Evolutionary conservation across 2,888 invertebrate genomes (phyloP), one percentile per base, ranked within the genome.

Genomic region (Thumatha senex): DNA sequence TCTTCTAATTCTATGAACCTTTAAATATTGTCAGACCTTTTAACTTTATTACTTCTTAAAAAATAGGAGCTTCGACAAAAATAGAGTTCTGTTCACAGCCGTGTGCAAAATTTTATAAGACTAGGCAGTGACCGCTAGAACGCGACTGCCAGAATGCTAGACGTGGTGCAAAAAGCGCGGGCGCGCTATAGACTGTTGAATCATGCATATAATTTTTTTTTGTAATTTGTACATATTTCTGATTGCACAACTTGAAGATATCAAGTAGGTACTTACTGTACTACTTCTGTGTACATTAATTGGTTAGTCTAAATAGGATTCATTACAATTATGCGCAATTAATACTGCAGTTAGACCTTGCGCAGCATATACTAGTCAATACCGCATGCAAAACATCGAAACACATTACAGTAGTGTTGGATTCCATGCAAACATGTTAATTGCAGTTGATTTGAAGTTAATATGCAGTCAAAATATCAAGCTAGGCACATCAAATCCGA

Each of bases 151-250:
- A 24, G 18, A 24, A 24, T 24, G 18, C 18, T 24, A 24, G 5
- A 2, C 18, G 18, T 5, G 18, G 18, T 4, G 3, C 2, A 24
- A 24, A 4, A 5, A 4, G 18, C 5, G 18, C 18, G 18, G 5
- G 3, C 3, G 18, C 18, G 18, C 5, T 24, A 67, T 63, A 73
- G 69, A 72, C 50, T 41, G 49, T 65, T 67, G 69, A 72, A 74
- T 69, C 65, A 74, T 70, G 71, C 72, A 75, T 70, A 71, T 76
- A 68, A 71, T 78, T 31, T 24, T 84, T 78, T 31, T 24, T 84
- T 84, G 80, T 82, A 78, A 72, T 74, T 73, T 86, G 81, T 84
- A 86, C 80, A 84, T 76, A 76, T 35, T 84, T 82, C 65, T 83
- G 81, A 83, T 81, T 85, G 84, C 87, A 86, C 85, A 85, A 86